Evolutionary conservation across 1,140 invertebrate species (phyloP).

Genomic region (Latrodectus geometricus): DNA sequence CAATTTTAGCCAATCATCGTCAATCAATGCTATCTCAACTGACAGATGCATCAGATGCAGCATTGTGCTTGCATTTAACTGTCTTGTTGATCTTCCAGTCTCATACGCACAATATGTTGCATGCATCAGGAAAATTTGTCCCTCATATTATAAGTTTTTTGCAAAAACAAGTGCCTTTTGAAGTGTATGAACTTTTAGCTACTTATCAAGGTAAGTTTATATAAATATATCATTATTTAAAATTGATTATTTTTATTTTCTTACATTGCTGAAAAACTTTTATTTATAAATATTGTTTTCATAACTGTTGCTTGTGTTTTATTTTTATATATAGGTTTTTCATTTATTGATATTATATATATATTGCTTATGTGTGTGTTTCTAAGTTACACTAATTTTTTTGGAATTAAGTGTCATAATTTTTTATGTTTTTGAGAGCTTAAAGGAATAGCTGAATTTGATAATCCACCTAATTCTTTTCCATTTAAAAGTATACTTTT

Average conservation of each 20-base stretch:
- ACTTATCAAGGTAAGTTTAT: constrained; percentile 80
- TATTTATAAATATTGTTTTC: background rate
- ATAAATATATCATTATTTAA: background rate
- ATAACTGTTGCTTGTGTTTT: no score
- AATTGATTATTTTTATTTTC: background rate
- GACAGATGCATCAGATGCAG: constrained; percentile 78
- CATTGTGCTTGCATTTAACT: constrained; percentile 85
- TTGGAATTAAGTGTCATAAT: no score
- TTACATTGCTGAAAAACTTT: background rate
- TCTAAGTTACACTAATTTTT: no score
- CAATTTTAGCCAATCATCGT: constrained; percentile 80
- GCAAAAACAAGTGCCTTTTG: constrained; percentile 76
- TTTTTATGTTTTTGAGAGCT: no score
- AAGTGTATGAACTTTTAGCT: constrained; percentile 75
- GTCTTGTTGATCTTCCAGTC: constrained; percentile 85
- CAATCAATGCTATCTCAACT: constrained; percentile 85
- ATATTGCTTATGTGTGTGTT: no score
- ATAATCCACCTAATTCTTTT: no score
- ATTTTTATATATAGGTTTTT: no score
- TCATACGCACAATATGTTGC: constrained; percentile 81
- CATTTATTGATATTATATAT: no score
- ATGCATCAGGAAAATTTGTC: constrained; percentile 92
- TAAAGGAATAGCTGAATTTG: no score
- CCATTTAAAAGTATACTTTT: no score
- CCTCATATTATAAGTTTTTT: constrained; percentile 82